phyloP scores from a whole-genome alignment of 1,140 invertebrate genomes.

The Drosophila orosa region DNA sequence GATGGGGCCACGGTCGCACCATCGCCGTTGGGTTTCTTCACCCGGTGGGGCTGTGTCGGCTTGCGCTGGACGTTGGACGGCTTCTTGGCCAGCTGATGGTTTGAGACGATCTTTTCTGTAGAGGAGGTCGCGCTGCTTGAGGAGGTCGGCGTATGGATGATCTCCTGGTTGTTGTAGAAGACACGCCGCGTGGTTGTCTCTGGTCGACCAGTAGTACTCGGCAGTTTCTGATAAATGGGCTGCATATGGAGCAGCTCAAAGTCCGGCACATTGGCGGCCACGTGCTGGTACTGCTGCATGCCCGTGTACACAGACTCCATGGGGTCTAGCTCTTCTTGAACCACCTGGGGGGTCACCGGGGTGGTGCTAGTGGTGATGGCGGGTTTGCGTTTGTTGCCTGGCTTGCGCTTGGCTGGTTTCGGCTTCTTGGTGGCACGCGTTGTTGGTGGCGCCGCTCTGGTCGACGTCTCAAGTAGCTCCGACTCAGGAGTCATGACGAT shows the following conservation, averaged over 20 bases:
- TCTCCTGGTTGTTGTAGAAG: conserved; percentile 78
- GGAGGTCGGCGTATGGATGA: conserved; percentile 63
- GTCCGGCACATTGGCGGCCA: conserved; percentile 66
- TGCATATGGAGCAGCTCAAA: conserved; percentile 75
- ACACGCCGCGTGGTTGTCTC: conserved; percentile 73
- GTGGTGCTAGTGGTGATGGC: conserved; percentile 57
- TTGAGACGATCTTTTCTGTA: conserved; percentile 41
- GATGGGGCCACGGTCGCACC: conserved; percentile 11
- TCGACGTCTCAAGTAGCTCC: conserved; percentile 85
- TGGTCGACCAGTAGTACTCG: conserved; percentile 45
- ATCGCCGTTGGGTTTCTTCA: conserved; percentile 63
- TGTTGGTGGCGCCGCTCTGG: conserved; percentile 58
- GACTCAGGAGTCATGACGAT: conserved; percentile 86
- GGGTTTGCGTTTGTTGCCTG: conserved; percentile 64
- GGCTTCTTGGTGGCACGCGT: conserved; percentile 67
- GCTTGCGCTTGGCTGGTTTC: conserved; percentile 71
- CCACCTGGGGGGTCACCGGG: conserved; percentile 71
- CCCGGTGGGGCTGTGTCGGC: conserved; percentile 60
- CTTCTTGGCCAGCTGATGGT: conserved; percentile 66
- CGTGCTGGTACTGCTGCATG: conserved; percentile 78
- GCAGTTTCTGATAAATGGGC: conserved; percentile 74
- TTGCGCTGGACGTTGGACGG: conserved; percentile 55
- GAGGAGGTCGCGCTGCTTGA: conserved; percentile 18
- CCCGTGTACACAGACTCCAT: conserved; percentile 80
- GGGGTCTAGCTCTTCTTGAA: conserved; percentile 77